Conservation (phyloP, 2,113 vertebrate species). For the Calyptommatus sinebrachiatus region DNA sequence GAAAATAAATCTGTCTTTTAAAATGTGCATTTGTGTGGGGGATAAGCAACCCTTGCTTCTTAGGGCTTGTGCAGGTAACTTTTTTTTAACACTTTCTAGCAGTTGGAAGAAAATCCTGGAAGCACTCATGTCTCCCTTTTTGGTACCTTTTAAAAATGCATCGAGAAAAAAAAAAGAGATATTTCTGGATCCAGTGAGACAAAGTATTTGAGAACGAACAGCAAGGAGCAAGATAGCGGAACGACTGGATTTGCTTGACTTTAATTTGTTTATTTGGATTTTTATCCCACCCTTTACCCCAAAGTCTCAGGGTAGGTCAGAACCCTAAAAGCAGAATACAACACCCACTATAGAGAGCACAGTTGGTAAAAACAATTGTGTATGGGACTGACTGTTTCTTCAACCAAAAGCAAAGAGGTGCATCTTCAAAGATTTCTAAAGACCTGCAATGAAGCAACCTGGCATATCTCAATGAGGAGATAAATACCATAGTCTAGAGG, state of each 20-base stretch:
- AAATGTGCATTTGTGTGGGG: neutral
- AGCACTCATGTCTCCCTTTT: neutral
- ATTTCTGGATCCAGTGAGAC: neutral
- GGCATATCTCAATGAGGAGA: no score
- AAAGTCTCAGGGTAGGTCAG: no score
- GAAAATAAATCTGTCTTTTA: neutral
- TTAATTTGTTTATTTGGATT: neutral
- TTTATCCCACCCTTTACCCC: no score
- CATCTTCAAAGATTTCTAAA: no score
- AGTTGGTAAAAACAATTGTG: no score
- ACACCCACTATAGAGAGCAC: no score
- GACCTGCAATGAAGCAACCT: no score
- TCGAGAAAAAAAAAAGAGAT: neutral
- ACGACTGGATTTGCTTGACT: neutral
- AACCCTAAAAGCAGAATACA: no score
- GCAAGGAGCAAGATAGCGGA: neutral
- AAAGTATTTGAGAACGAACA: neutral
- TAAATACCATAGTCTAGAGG: no score
- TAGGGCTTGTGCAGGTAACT: neutral
- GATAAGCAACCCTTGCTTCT: neutral
- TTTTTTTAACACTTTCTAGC: neutral
- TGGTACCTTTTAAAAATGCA: neutral
- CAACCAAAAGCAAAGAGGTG: no score
- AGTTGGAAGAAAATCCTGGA: neutral
- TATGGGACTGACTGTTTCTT: no score